A percentile compares a stretch with the other conserved stretches of the same genome.
Evolutionary conservation across 2,888 invertebrate species (phyloP).

Genomic region (Ametastegia equiseti): DNA sequence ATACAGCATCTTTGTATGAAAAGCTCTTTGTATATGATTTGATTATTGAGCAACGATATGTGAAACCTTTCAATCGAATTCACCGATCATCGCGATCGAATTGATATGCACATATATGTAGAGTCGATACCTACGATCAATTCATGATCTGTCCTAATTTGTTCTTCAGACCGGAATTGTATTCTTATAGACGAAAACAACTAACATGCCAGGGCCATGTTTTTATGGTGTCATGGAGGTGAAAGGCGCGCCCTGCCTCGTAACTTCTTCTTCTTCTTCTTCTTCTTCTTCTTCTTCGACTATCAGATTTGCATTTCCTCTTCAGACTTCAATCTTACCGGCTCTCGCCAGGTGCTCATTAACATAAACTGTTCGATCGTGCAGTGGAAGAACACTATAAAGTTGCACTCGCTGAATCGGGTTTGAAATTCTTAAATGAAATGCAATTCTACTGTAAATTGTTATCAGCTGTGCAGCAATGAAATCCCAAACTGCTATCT

Average conservation of each 20-base stretch:
- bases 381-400: background rate
- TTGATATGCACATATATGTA: too few relatives aligned
- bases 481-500: too few relatives aligned
- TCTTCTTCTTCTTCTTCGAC: too few relatives aligned
- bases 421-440: too few relatives aligned
- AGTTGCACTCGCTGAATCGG: background rate
- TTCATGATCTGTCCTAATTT: background rate
- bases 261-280: background rate
- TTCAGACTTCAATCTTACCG: background rate
- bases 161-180: background rate
- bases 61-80: background rate
- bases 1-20: background rate
- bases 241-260: constrained; percentile 7
- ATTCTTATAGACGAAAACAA: background rate
- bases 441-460: too few relatives aligned
- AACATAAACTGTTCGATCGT: background rate
- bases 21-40: constrained; percentile 10
- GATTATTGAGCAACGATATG: background rate
- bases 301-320: constrained; percentile 18
- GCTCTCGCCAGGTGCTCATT: background rate
- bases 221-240: background rate
- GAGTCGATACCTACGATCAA: background rate
- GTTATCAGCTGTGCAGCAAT: too few relatives aligned
- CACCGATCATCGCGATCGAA: too few relatives aligned
- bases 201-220: background rate